phyloP scores from a whole-genome alignment of 2,888 invertebrate genomes.

The Cryptus viduatorius region DNA sequence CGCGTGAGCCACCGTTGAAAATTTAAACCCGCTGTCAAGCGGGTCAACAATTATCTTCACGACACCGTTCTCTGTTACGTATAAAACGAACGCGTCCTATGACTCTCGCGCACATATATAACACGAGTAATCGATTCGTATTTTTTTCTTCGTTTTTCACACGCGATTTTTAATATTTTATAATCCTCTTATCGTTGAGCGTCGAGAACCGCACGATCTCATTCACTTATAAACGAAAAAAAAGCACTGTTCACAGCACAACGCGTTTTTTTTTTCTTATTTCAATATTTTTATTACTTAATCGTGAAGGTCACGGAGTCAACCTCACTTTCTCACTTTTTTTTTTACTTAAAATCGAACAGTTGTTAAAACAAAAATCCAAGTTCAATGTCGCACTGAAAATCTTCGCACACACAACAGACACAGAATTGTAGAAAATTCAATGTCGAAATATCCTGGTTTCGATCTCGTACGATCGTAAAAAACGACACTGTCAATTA shows the following conservation, averaged over 20 bases:
- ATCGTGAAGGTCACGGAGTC: not conserved
- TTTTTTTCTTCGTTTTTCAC: slow-evolving; percentile 92
- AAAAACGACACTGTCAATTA: slow-evolving; percentile 30
- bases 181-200: slow-evolving; percentile 84
- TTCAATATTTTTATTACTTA: not conserved
- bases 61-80: slow-evolving; percentile 11
- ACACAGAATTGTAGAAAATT: too few relatives aligned
- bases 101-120: slow-evolving; percentile 26
- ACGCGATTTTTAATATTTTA: slow-evolving; percentile 90
- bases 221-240: slow-evolving; percentile 1
- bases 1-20: slow-evolving; percentile 82
- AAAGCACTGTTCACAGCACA: slow-evolving; percentile 10
- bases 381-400: slow-evolving; percentile 30
- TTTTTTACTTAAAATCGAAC: not conserved
- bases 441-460: not conserved
- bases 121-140: slow-evolving; percentile 83
- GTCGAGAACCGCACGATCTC: slow-evolving; percentile 10
- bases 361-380: slow-evolving; percentile 5
- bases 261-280: not conserved
- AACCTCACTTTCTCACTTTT: slow-evolving; percentile 6
- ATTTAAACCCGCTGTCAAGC: slow-evolving; percentile 72
- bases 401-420: slow-evolving; percentile 52
- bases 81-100: slow-evolving; percentile 16
- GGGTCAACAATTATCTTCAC: slow-evolving; percentile 69
- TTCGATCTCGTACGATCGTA: not conserved